Percentiles rank a stretch among this genome's conserved stretches.
These are phyloP conservation scores for Hybognathus amarus DNA, from an alignment of 2,797 vertebrate species.

Conservation along the genomic window DNA sequence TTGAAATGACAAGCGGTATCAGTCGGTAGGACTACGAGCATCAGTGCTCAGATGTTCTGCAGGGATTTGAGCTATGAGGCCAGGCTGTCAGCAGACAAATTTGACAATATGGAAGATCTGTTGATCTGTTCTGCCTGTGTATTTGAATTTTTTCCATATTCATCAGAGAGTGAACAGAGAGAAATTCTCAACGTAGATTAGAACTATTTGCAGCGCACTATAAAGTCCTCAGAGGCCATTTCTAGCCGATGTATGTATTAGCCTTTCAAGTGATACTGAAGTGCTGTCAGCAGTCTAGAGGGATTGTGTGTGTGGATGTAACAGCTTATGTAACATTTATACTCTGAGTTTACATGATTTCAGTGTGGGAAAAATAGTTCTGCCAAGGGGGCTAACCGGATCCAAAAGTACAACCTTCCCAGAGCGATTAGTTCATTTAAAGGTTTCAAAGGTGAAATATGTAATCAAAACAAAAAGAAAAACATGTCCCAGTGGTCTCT, in stretches of 20 bases:
- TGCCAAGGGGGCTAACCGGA: not conserved
- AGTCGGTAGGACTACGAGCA: slow-evolving; percentile 21
- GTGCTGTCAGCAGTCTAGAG: not conserved
- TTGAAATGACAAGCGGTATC: slow-evolving; percentile 16
- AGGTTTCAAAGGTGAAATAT: not conserved
- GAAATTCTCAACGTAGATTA: not conserved
- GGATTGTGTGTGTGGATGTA: not conserved
- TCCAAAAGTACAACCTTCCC: not conserved
- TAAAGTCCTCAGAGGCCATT: not conserved
- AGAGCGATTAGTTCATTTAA: not conserved
- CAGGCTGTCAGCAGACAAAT: slow-evolving; percentile 26
- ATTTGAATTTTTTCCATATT: slow-evolving; percentile 8
- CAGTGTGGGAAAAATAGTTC: not conserved
- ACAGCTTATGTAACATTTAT: not conserved
- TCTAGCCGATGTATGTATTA: slow-evolving; percentile 7
- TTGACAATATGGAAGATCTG: slow-evolving; percentile 34
- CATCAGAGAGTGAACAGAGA: slow-evolving; percentile 7
- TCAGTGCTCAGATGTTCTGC: slow-evolving; percentile 26
- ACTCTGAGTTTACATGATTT: not conserved
- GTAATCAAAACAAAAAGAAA: not conserved
- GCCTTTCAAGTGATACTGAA: not conserved
- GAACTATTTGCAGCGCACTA: not conserved
- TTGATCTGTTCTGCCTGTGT: slow-evolving; percentile 26
- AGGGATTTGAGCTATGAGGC: slow-evolving; percentile 21
- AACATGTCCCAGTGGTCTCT: not conserved